Percentiles rank a stretch among this genome's conserved stretches.
Conservation (phyloP, 1,140 invertebrate species). For the Mercenaria mercenaria region DNA sequence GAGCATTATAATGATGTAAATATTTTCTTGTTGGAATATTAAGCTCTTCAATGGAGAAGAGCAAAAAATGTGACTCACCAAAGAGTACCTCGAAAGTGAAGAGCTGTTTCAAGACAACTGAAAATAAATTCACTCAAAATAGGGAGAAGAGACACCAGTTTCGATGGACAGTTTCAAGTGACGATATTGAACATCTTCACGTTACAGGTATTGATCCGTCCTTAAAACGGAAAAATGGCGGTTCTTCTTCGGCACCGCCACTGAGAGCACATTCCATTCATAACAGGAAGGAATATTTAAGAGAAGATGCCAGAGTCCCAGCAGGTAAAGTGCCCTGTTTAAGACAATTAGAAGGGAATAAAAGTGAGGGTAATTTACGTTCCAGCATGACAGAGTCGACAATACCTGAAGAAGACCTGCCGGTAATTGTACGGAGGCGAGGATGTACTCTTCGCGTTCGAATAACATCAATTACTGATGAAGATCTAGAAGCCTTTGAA, state of each 20-base stretch:
- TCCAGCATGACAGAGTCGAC: slow-evolving; percentile 78
- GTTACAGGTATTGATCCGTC: background rate
- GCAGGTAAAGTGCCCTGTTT: background rate
- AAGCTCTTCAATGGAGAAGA: slow-evolving; percentile 47
- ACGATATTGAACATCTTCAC: background rate
- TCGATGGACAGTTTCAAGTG: background rate
- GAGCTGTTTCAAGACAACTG: background rate
- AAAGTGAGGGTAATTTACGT: background rate
- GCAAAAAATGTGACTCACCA: background rate
- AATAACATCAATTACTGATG: slow-evolving; percentile 80
- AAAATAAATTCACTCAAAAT: background rate
- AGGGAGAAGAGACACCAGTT: background rate
- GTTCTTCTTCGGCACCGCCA: background rate
- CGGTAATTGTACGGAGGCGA: slow-evolving; percentile 86
- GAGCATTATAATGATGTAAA: too few species aligned
- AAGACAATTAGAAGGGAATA: background rate
- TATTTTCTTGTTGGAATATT: background rate
- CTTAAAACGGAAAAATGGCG: slow-evolving; percentile 5
- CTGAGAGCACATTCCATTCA: background rate
- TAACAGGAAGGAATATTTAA: background rate
- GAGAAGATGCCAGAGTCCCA: background rate
- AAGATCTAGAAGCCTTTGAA: slow-evolving; percentile 65
- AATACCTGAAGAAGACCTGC: slow-evolving; percentile 85
- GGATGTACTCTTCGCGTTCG: slow-evolving; percentile 85
- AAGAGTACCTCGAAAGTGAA: slow-evolving; percentile 21